Conservation (phyloP, 2,888 invertebrate genomes). For the Cheilosia vernalis region DNA sequence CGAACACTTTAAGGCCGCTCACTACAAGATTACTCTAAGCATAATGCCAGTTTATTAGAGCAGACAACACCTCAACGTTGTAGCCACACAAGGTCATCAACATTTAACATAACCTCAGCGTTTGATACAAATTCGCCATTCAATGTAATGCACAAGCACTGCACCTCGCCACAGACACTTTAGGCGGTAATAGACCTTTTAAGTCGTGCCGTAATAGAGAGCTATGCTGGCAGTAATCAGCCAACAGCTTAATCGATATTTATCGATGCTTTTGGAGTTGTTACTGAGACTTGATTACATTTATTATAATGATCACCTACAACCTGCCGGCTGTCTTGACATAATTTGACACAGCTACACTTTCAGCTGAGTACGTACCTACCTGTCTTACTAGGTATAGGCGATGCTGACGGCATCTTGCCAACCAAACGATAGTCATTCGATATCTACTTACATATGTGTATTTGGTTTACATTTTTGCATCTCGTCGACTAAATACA, state of each 20-base stretch:
- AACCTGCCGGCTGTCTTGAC: slow-evolving; percentile 17
- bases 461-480: neutral
- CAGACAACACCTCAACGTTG: slow-evolving; percentile 35
- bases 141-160: slow-evolving; percentile 30
- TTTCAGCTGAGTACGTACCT: slow-evolving; percentile 4
- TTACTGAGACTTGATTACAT: slow-evolving; percentile 1
- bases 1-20: no score
- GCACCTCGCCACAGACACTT: slow-evolving; percentile 26
- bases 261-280: slow-evolving; percentile 13
- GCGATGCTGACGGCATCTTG: neutral
- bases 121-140: slow-evolving; percentile 20
- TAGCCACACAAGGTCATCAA: slow-evolving; percentile 33
- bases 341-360: slow-evolving; percentile 3
- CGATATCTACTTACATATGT: neutral
- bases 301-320: slow-evolving; percentile 19
- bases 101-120: slow-evolving; percentile 11
- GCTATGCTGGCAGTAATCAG: slow-evolving; percentile 6
- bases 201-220: slow-evolving; percentile 7
- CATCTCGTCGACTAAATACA: neutral
- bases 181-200: slow-evolving; percentile 43
- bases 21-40: neutral
- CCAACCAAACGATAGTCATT: neutral
- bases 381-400: neutral
- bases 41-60: neutral
- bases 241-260: slow-evolving; percentile 16